A percentile compares a stretch with the other conserved stretches of the same genome.
phyloP scores from a whole-genome alignment of 2,888 invertebrate genomes.

The Trichopria drosophilae region DNA sequence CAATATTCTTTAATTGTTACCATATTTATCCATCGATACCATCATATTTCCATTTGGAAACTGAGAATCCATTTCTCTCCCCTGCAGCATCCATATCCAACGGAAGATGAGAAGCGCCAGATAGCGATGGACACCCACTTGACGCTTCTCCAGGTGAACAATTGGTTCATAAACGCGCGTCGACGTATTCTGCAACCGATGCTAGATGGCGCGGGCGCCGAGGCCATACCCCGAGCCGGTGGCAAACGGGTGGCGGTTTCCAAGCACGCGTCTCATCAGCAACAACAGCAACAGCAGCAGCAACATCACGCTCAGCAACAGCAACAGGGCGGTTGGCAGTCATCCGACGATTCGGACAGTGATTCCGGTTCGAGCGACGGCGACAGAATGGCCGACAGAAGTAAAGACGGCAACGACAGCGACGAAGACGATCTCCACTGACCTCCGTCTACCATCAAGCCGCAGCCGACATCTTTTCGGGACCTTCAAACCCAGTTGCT shows the following conservation, averaged over 20 bases:
- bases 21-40: too few species aligned
- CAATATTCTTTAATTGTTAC: too few species aligned
- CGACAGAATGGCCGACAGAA: constrained; percentile 50
- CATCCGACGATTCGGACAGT: constrained; percentile 55
- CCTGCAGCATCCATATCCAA: constrained; percentile 94
- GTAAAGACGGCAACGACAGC: constrained; percentile 54
- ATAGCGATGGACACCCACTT: constrained; percentile 88
- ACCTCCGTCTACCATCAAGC: constrained; percentile 50
- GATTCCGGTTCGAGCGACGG: constrained; percentile 56
- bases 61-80: too few species aligned
- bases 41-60: not conserved
- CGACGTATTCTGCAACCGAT: constrained; percentile 89
- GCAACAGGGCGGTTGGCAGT: constrained; percentile 48
- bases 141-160: constrained; percentile 86
- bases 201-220: constrained; percentile 73
- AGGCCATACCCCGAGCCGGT: constrained; percentile 50
- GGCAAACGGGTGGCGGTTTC: constrained; percentile 56
- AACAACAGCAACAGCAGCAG: constrained; percentile 43
- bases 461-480: constrained; percentile 48
- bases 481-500: constrained; percentile 57
- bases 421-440: constrained; percentile 57
- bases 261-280: constrained; percentile 57
- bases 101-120: constrained; percentile 90
- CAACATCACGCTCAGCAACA: constrained; percentile 42
- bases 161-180: constrained; percentile 93